Percentiles rank a stretch among this genome's conserved stretches.
Conservation (phyloP, 2,113 vertebrate species). For the Micronycteris hirsuta region DNA sequence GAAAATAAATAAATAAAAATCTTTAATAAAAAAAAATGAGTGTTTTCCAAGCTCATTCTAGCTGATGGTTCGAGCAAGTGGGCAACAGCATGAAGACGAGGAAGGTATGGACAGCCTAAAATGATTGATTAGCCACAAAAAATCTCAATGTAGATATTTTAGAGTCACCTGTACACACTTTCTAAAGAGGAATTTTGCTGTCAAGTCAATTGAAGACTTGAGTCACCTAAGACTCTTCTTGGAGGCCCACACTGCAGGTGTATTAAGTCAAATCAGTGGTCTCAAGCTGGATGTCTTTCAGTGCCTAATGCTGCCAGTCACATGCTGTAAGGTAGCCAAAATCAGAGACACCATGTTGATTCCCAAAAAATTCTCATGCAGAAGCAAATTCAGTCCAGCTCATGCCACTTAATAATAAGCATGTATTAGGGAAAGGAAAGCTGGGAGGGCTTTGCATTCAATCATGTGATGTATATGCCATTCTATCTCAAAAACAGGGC, state of each 20-base stretch:
- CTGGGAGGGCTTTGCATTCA: neutral
- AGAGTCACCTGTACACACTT: neutral
- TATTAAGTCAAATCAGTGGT: neutral
- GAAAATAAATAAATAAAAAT: too few species aligned
- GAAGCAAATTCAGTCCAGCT: neutral
- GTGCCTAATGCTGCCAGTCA: neutral
- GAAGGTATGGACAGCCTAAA: neutral
- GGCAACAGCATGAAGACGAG: neutral
- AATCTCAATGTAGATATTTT: neutral
- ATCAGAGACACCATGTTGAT: slow-evolving; percentile 19
- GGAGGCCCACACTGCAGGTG: neutral
- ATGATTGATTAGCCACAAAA: neutral
- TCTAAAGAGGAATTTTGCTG: neutral
- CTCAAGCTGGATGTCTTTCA: neutral
- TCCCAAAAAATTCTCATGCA: neutral
- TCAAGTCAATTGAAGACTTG: neutral
- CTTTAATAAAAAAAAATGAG: too few species aligned
- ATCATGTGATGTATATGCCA: neutral
- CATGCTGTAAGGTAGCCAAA: neutral
- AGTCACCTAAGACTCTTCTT: neutral
- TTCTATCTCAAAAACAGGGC: neutral
- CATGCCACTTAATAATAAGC: neutral
- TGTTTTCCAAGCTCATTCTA: neutral
- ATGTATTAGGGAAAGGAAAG: neutral
- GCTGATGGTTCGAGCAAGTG: neutral